A percentile compares a stretch with the other conserved stretches of the same genome.
These are phyloP conservation scores for Sinocyclocheilus maitianheensis DNA, from an alignment of 2,113 vertebrate genomes.

Conservation along the genomic window DNA sequence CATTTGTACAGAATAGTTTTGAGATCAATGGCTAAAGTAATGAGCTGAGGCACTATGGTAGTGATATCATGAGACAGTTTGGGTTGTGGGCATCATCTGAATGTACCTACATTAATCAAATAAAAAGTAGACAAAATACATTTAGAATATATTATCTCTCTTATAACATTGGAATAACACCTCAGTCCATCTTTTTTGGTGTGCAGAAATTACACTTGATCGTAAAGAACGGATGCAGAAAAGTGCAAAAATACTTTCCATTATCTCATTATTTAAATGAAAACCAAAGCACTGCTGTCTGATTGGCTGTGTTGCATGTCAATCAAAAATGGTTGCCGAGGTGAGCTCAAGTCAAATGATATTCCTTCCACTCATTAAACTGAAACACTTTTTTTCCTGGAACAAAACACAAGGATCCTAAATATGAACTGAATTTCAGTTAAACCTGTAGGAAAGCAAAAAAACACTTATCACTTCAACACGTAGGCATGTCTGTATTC, in stretches of 20 bases:
- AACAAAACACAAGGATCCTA: constrained; percentile 32
- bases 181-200: background rate
- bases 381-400: constrained; percentile 30
- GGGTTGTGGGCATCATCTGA: constrained; percentile 25
- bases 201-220: background rate
- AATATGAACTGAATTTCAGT: constrained; percentile 41
- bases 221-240: background rate
- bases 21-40: background rate
- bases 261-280: background rate
- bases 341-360: constrained; percentile 3
- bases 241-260: constrained; percentile 8
- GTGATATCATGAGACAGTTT: constrained; percentile 61
- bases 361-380: constrained; percentile 24
- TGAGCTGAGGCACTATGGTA: constrained; percentile 75
- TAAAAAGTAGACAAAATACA: constrained; percentile 27
- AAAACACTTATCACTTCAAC: background rate
- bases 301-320: constrained; percentile 13
- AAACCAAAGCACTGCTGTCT: background rate
- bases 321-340: constrained; percentile 1
- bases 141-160: constrained; percentile 48
- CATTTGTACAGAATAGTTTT: background rate
- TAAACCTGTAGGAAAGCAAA: constrained; percentile 17
- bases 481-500: constrained; percentile 22
- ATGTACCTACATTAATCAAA: constrained; percentile 12
- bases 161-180: constrained; percentile 28